Evolutionary conservation across 1,140 invertebrate species (phyloP).

Genomic region (Papilio polyxenes): DNA sequence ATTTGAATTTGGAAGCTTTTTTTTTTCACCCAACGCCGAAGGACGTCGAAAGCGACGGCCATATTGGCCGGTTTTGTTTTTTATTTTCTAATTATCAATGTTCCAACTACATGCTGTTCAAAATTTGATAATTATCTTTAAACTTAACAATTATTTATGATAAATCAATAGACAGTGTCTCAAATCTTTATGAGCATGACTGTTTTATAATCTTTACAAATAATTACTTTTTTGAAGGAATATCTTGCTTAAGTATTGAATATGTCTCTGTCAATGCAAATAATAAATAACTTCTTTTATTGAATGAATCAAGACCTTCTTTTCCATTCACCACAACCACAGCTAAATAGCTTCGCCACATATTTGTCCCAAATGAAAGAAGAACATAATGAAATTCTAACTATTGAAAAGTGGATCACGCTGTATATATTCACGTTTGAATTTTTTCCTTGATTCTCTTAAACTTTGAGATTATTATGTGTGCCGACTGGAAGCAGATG

Average conservation of each 20-base stretch:
- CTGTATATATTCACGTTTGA: constrained; percentile 41
- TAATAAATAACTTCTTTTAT: no score
- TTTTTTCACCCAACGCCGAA: constrained; percentile 51
- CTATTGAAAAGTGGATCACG: constrained; percentile 28
- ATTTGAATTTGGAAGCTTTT: constrained; percentile 75
- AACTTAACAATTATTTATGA: not conserved
- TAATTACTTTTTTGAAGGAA: no score
- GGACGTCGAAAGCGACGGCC: constrained; percentile 66
- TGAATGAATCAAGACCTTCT: no score
- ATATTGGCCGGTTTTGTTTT: constrained; percentile 63
- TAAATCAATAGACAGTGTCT: no score
- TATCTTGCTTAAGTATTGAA: no score
- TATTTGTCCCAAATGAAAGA: constrained; percentile 37
- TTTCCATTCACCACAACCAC: not conserved
- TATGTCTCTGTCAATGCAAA: no score
- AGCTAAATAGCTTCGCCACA: not conserved
- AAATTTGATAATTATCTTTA: not conserved
- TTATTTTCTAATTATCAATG: constrained; percentile 72
- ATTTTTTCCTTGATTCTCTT: constrained; percentile 29
- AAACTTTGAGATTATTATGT: constrained; percentile 47
- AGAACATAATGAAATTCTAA: not conserved
- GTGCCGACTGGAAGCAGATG: constrained; percentile 48
- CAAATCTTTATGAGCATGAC: no score
- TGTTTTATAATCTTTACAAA: no score
- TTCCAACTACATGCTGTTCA: constrained; percentile 55